Evolutionary conservation across 1,140 invertebrate genomes (phyloP).

Genomic region (Magallana ariakensis): DNA sequence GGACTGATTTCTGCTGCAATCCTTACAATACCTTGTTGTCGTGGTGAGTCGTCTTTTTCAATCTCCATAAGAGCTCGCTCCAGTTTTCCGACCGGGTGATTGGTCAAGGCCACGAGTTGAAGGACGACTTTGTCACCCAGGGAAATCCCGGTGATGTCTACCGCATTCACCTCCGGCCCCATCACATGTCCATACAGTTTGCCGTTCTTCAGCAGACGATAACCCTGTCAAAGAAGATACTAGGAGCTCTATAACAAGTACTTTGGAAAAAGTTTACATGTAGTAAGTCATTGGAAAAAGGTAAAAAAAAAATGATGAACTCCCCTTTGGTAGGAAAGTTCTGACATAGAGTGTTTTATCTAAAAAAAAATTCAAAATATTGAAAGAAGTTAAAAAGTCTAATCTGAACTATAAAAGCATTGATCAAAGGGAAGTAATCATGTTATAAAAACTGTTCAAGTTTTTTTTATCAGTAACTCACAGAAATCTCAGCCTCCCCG

Average conservation of each 20-base stretch:
- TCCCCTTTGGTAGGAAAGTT: no score
- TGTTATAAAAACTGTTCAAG: no score
- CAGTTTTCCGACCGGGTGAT: constrained; percentile 77
- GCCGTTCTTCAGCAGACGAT: constrained; percentile 79
- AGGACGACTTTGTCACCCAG: constrained; percentile 78
- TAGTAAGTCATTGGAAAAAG: no score
- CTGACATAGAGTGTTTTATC: no score
- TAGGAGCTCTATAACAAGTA: no score
- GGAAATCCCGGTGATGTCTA: constrained; percentile 74
- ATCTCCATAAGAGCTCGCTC: constrained; percentile 39
- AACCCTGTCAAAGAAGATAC: constrained; percentile 72
- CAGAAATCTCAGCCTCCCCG: constrained; percentile 77
- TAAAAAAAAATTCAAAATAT: no score
- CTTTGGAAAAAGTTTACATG: no score
- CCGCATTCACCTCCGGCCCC: constrained; percentile 75
- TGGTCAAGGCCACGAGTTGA: constrained; percentile 78
- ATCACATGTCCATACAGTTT: constrained; percentile 78
- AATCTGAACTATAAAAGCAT: no score
- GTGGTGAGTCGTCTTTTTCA: constrained; percentile 28
- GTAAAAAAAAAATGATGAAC: no score
- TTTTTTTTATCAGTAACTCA: constrained; percentile 58
- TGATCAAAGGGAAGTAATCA: no score
- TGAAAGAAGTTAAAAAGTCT: no score
- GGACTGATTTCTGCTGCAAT: no score
- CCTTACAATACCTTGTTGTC: neutral